phyloP scores from a whole-genome alignment of 1,140 invertebrate species.

The Episyrphus balteatus region DNA sequence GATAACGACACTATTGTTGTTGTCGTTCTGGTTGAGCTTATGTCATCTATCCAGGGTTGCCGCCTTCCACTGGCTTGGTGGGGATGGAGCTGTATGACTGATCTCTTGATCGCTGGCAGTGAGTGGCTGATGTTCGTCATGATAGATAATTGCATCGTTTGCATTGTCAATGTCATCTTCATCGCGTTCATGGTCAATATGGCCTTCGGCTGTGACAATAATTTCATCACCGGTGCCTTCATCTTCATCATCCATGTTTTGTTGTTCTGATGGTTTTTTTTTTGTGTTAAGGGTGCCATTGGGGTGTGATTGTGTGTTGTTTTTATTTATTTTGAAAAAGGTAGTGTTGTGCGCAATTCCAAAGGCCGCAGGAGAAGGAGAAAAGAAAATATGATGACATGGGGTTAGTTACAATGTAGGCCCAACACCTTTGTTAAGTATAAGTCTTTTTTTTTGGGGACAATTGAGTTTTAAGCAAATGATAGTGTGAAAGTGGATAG shows the following conservation, averaged over 20 bases:
- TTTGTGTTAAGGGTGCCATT: constrained; percentile 5
- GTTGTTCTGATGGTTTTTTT: constrained; percentile 9
- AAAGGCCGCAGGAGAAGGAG: constrained; percentile 18
- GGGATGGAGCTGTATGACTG: constrained; percentile 10
- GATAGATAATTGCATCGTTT: constrained; percentile 21
- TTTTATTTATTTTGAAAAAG: constrained; percentile 6
- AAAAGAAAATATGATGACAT: not conserved
- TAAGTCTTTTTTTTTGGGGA: not conserved
- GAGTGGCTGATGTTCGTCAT: constrained; percentile 30
- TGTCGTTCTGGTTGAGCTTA: constrained; percentile 36
- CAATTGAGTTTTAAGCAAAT: not conserved
- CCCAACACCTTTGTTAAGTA: not conserved
- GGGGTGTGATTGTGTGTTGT: constrained; percentile 5
- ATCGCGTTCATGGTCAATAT: constrained; percentile 18
- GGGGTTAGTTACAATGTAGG: not conserved
- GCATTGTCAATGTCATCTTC: constrained; percentile 30
- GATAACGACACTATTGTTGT: constrained; percentile 36
- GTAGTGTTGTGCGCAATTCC: constrained; percentile 7
- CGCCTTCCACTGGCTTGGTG: constrained; percentile 1
- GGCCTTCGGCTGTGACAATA: constrained; percentile 28
- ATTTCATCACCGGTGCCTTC: constrained; percentile 12
- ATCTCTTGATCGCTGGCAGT: constrained; percentile 9
- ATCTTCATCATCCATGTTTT: constrained; percentile 22
- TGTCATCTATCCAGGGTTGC: constrained; percentile 33
- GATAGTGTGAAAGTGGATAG: not conserved